A percentile compares a stretch with the other conserved stretches of the same genome.
These are phyloP conservation scores for Notolepis coatsorum DNA, from an alignment of 2,797 vertebrate genomes.

Conservation along the genomic window DNA sequence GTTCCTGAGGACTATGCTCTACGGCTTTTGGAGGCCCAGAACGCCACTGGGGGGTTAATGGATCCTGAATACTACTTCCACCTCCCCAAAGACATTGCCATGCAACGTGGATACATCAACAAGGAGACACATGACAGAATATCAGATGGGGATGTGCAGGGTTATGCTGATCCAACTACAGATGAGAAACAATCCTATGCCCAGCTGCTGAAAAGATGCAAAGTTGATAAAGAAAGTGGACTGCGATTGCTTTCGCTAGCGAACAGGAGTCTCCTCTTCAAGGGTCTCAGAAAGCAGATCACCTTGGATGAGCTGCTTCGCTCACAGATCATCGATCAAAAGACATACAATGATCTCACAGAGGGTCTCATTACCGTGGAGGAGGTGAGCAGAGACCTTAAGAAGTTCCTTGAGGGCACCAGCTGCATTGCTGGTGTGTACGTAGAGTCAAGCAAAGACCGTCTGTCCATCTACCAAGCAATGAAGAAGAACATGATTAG, in stretches of 20 bases:
- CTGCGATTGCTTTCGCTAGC: slow-evolving; percentile 87
- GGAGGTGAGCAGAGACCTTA: slow-evolving; percentile 89
- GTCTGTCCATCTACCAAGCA: slow-evolving; percentile 95
- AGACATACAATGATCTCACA: slow-evolving; percentile 87
- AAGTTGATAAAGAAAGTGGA: slow-evolving; percentile 82
- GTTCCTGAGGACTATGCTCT: slow-evolving; percentile 87
- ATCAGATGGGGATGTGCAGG: too few species aligned
- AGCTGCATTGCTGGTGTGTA: slow-evolving; percentile 96
- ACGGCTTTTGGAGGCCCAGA: slow-evolving; percentile 90
- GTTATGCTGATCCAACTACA: too few species aligned
- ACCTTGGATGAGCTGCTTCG: slow-evolving; percentile 92
- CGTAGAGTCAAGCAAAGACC: slow-evolving; percentile 93
- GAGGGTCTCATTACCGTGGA: slow-evolving; percentile 90
- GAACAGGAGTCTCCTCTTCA: slow-evolving; percentile 89
- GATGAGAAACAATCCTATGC: slow-evolving; percentile 90
- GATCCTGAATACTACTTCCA: slow-evolving; percentile 88
- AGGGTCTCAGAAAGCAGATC: slow-evolving; percentile 94
- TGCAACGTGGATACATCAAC: slow-evolving; percentile 84
- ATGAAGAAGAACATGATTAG: slow-evolving; percentile 99
- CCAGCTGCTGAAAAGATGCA: slow-evolving; percentile 89
- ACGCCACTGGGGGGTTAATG: slow-evolving; percentile 90
- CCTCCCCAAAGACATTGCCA: slow-evolving; percentile 88
- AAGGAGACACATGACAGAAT: too few species aligned
- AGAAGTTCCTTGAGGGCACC: slow-evolving; percentile 93
- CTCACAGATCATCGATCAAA: slow-evolving; percentile 90